These are phyloP conservation scores for Aphodius granarius DNA, from an alignment of 2,888 invertebrate species.

Conservation along the genomic window DNA sequence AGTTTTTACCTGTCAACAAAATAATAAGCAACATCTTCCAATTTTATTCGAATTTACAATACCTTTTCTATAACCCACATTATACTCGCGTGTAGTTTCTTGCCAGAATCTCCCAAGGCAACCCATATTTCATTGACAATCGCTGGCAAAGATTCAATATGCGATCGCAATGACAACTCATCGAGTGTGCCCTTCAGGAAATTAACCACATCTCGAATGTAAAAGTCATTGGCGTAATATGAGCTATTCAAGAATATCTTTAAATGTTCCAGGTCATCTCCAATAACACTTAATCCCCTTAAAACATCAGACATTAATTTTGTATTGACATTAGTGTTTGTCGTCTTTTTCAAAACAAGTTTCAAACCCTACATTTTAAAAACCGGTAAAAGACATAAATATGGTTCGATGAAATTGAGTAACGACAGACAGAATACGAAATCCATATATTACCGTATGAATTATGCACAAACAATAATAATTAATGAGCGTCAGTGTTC, in stretches of 20 bases:
- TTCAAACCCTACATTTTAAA: too few relatives aligned
- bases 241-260: conserved; percentile 73
- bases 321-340: too few relatives aligned
- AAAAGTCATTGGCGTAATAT: conserved; percentile 81
- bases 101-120: conserved; percentile 82
- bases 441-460: background rate
- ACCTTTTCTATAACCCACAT: conserved; percentile 72
- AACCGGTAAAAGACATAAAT: background rate
- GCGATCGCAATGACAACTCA: conserved; percentile 75
- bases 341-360: too few relatives aligned
- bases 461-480: conserved; percentile 7
- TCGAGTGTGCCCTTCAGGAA: conserved; percentile 72
- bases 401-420: background rate
- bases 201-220: conserved; percentile 75
- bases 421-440: background rate
- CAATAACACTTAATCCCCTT: conserved; percentile 69
- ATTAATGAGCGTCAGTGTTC: conserved; percentile 1
- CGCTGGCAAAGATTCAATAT: conserved; percentile 77
- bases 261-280: conserved; percentile 72
- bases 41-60: conserved; percentile 23
- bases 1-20: conserved; percentile 59
- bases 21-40: background rate
- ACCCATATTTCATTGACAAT: conserved; percentile 83
- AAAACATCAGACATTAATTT: background rate
- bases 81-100: conserved; percentile 75